Conservation (phyloP, 2,113 vertebrate genomes). For the Psilopsiagon aurifrons region DNA sequence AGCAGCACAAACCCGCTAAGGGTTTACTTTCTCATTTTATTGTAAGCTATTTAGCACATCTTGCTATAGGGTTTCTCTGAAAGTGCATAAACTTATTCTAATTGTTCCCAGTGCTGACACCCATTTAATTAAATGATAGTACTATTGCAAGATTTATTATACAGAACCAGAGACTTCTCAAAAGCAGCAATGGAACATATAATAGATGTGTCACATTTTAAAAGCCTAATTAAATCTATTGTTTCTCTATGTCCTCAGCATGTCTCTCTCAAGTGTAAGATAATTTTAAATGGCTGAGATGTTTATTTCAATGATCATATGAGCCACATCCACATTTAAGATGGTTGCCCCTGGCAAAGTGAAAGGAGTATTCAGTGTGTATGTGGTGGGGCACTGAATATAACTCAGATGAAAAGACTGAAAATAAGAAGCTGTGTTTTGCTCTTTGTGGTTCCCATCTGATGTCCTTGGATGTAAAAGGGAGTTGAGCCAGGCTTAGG, state of each 20-base stretch:
- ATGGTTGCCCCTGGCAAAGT: not conserved
- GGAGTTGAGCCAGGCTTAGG: not conserved
- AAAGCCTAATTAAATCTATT: constrained; percentile 66
- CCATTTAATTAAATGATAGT: constrained; percentile 57
- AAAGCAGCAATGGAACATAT: constrained; percentile 39
- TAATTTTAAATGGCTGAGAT: constrained; percentile 2
- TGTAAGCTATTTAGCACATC: constrained; percentile 36
- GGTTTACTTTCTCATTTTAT: constrained; percentile 40
- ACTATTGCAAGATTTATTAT: constrained; percentile 43
- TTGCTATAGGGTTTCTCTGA: constrained; percentile 53
- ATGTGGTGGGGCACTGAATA: not conserved
- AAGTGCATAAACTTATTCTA: constrained; percentile 57
- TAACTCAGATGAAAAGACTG: not conserved
- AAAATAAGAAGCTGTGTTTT: not conserved
- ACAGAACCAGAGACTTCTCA: constrained; percentile 18
- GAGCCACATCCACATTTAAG: not conserved
- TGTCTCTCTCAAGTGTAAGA: constrained; percentile 44
- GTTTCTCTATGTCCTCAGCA: constrained; percentile 45
- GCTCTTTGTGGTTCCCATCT: not conserved
- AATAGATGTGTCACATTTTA: constrained; percentile 54
- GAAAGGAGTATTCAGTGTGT: not conserved
- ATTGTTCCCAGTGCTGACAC: constrained; percentile 59
- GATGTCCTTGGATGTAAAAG: not conserved
- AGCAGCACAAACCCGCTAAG: constrained; percentile 14
- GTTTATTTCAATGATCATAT: constrained; percentile 3